phyloP scores from a whole-genome alignment of 2,113 vertebrate genomes.

The Choloepus hoffmanni region DNA sequence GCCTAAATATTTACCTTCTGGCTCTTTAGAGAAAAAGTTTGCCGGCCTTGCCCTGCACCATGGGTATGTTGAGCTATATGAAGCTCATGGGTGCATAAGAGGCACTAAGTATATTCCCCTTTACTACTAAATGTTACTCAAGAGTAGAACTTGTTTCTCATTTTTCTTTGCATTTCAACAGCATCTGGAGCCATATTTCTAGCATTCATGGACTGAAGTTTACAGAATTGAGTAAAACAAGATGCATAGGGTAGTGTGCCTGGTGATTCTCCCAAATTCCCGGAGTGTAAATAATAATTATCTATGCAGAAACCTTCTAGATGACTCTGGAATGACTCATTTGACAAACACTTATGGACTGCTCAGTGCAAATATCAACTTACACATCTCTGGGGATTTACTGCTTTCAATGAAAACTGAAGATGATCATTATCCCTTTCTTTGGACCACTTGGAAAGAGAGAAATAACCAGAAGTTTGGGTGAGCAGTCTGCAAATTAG shows the following conservation, averaged over 20 bases:
- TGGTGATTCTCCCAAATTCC: constrained; percentile 21
- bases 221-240: constrained; percentile 40
- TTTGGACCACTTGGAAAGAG: constrained; percentile 17
- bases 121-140: neutral
- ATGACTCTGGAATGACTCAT: constrained; percentile 10
- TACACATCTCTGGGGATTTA: constrained; percentile 1
- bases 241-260: neutral
- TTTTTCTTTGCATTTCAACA: constrained; percentile 17
- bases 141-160: constrained; percentile 8
- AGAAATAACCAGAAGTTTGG: constrained; percentile 55
- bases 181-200: neutral
- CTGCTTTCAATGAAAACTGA: neutral
- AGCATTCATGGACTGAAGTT: neutral
- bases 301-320: constrained; percentile 8
- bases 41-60: neutral
- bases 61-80: neutral
- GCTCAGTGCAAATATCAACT: neutral
- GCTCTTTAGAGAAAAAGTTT: constrained; percentile 22
- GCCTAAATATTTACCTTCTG: neutral
- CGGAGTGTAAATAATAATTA: constrained; percentile 25
- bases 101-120: neutral
- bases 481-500: constrained; percentile 38
- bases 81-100: neutral
- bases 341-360: neutral
- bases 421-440: neutral